Percentiles rank a stretch among this genome's conserved stretches.
Evolutionary conservation across 1,140 invertebrate species (phyloP).

Genomic region (Varroa destructor): DNA sequence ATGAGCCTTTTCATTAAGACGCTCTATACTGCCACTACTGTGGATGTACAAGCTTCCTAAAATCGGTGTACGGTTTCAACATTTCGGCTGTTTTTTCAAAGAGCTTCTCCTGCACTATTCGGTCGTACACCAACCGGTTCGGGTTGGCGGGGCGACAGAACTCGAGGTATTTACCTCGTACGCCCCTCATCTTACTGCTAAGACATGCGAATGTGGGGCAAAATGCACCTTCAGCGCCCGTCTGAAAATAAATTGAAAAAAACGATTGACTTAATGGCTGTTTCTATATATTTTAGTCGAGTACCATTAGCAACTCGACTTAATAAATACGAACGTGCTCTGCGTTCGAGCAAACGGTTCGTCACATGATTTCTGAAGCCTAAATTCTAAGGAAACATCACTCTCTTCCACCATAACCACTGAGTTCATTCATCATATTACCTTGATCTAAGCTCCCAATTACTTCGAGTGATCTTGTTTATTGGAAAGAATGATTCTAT

Average conservation of each 20-base stretch:
- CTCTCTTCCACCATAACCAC: too few relatives aligned
- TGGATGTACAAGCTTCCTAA: neutral
- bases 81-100: slow-evolving; percentile 14
- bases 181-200: neutral
- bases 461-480: too few relatives aligned
- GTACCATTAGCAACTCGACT: too few relatives aligned
- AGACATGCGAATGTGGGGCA: slow-evolving; percentile 16
- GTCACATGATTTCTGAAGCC: too few relatives aligned
- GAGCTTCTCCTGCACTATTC: neutral
- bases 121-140: neutral
- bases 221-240: neutral
- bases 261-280: neutral
- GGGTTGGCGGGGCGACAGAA: slow-evolving; percentile 10
- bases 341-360: too few relatives aligned
- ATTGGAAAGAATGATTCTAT: too few relatives aligned
- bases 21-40: too few relatives aligned
- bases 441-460: too few relatives aligned
- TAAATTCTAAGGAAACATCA: too few relatives aligned
- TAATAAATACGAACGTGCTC: too few relatives aligned
- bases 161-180: slow-evolving; percentile 15
- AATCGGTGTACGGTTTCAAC: slow-evolving; percentile 7
- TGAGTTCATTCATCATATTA: too few relatives aligned
- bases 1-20: too few relatives aligned
- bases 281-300: neutral
- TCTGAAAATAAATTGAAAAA: slow-evolving; percentile 1